Conservation (phyloP, 2,888 invertebrate species). For the Parascotia fuliginaria region DNA sequence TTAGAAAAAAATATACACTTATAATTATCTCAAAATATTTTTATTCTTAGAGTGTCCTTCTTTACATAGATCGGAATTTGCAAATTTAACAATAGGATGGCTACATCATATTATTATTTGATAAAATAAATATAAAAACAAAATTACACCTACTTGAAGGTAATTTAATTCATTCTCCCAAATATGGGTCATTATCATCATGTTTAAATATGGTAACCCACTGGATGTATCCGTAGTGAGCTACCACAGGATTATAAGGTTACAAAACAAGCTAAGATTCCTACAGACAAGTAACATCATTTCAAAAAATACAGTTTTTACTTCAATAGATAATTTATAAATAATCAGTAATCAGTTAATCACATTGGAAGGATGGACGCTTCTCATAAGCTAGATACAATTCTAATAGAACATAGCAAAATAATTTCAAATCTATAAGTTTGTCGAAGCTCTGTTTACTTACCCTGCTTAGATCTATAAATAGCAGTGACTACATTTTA, state of each 20-base stretch:
- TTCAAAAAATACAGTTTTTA: constrained; percentile 21
- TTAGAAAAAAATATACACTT: constrained; percentile 74
- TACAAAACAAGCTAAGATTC: constrained; percentile 5
- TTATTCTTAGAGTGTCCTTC: constrained; percentile 52
- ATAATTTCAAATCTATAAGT: constrained; percentile 16
- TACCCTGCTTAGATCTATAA: constrained; percentile 29
- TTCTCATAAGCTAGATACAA: constrained; percentile 20
- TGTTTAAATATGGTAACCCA: constrained; percentile 6
- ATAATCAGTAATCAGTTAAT: constrained; percentile 17
- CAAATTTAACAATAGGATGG: constrained; percentile 36
- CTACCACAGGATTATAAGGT: constrained; percentile 5
- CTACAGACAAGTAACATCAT: constrained; percentile 21
- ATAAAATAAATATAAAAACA: constrained; percentile 40
- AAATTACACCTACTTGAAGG: constrained; percentile 9
- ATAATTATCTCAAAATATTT: constrained; percentile 68
- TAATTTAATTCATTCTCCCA: constrained; percentile 5
- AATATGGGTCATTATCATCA: constrained; percentile 7
- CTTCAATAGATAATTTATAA: constrained; percentile 8
- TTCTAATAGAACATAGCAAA: constrained; percentile 23
- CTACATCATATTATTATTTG: constrained; percentile 13
- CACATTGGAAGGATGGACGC: constrained; percentile 35
- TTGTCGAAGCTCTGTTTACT: constrained; percentile 25
- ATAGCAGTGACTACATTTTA: constrained; percentile 17
- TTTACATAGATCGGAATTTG: constrained; percentile 68
- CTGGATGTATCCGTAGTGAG: constrained; percentile 1